A percentile compares a stretch with the other conserved stretches of the same genome.
phyloP scores from a whole-genome alignment of 2,888 invertebrate genomes.

The Stegana nigrithorax region DNA sequence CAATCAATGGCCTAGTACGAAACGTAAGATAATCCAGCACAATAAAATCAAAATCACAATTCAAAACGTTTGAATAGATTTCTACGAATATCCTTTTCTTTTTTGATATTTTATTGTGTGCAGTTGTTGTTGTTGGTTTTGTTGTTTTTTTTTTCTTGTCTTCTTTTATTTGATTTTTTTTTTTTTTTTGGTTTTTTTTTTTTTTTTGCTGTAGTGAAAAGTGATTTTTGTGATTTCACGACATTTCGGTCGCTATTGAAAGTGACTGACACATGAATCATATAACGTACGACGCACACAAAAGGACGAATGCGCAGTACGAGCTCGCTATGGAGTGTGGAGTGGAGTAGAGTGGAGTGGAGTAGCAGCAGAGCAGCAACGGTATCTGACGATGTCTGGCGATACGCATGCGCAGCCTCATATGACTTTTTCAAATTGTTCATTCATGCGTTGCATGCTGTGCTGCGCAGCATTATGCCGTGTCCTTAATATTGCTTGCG shows the following conservation, averaged over 20 bases:
- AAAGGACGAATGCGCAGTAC: not conserved
- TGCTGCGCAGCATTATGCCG: too few relatives aligned
- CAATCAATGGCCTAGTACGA: constrained; percentile 52
- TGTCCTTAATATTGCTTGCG: too few relatives aligned
- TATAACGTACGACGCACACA: not conserved
- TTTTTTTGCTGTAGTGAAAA: constrained; percentile 36
- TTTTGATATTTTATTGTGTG: not conserved
- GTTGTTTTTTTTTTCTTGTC: too few relatives aligned
- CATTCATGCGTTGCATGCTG: constrained; percentile 8
- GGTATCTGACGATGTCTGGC: too few relatives aligned
- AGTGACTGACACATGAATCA: constrained; percentile 7
- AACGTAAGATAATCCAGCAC: constrained; percentile 36
- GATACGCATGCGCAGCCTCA: too few relatives aligned
- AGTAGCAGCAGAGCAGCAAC: too few relatives aligned
- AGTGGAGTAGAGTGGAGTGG: too few relatives aligned
- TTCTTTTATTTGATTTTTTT: too few relatives aligned
- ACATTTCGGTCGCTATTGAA: constrained; percentile 29
- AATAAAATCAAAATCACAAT: constrained; percentile 29
- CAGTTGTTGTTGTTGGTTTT: not conserved
- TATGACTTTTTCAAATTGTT: not conserved
- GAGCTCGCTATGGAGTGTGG: too few relatives aligned
- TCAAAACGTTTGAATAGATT: constrained; percentile 47
- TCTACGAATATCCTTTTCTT: constrained; percentile 45
- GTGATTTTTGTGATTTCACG: constrained; percentile 44
- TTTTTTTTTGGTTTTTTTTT: too few relatives aligned